Evolutionary conservation across 2,113 vertebrate species (phyloP), one percentile per base, ranked within the genome.

Genomic region (Lepus americanus): DNA sequence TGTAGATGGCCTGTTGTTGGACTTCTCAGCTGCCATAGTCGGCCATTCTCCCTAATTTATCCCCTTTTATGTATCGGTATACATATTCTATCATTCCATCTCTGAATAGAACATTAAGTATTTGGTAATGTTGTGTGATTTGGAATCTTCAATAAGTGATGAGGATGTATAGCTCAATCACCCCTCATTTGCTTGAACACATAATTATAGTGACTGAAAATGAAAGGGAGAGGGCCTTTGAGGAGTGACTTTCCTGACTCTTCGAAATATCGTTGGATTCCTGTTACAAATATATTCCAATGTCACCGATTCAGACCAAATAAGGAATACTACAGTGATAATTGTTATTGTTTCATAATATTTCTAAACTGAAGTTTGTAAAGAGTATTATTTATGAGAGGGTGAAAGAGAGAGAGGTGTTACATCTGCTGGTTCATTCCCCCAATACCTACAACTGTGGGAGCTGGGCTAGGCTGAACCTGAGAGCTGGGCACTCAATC

Each of bases 211-310:
- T 66, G 23, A 76, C 25, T 59, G 33, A 74, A 82, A 59, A 72
- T 51, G 51, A 87, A 92, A 69, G 27, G 17, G 23, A 79, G 64
- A 64, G 20, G 49, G 16, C 16, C 36, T 4, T 12, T 10, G 23
- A 70, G 80, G 81, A n/a, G 19, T 73, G 77, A 6, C 39, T 74
- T 91, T 85, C 29, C 4, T 17, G 22, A 12, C 44, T 51, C 3
- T 72, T 14, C 31, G 53, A 25, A 88, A 66, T 91, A 70, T 87
- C n/a, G 79, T 33, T 36, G 89, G 39, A 79, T 59, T 95, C 5
- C 29, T 59, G n/a, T 25, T 89, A 86, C 77, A 29, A 82, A 91
- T 89, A 73, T 22, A 67, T 22, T 64, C 31, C n/a, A 23, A 3
- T 31, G 19, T 81, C 29, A 80, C 11, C 31, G 55, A 80, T 73